Percentiles rank a stretch among this genome's conserved stretches.
These are phyloP conservation scores for Paradoxurus hermaphroditus DNA, from an alignment of 2,113 vertebrate species.

Conservation along the genomic window DNA sequence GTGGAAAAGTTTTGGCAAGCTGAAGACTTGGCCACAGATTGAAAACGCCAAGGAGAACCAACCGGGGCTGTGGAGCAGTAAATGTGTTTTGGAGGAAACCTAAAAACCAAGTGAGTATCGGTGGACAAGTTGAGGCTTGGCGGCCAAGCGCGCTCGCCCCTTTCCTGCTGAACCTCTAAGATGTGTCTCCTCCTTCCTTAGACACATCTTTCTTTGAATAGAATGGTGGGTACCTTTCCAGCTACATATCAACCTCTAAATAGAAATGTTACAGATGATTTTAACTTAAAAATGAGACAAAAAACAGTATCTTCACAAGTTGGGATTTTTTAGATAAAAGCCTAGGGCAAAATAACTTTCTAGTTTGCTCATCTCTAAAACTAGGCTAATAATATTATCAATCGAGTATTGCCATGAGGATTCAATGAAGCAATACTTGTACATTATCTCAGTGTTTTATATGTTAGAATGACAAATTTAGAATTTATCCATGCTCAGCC, in stretches of 20 bases:
- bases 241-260: background rate
- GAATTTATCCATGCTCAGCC: background rate
- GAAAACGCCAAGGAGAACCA: background rate
- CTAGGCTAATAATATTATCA: background rate
- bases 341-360: background rate
- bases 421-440: background rate
- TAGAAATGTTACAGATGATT: background rate
- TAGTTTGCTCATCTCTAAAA: background rate
- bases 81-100: background rate
- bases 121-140: background rate
- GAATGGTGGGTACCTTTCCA: background rate
- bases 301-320: background rate
- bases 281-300: background rate
- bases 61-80: background rate
- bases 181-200: background rate
- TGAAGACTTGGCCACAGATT: background rate
- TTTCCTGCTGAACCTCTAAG: background rate
- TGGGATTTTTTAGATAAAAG: background rate
- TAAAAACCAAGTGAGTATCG: constrained; percentile 52
- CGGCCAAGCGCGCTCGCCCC: background rate
- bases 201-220: background rate
- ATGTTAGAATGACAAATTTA: background rate
- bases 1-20: background rate
- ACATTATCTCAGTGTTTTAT: background rate
- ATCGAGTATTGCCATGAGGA: background rate